Conservation (phyloP, 2,113 vertebrate species). For the Dasyurus viverrinus region DNA sequence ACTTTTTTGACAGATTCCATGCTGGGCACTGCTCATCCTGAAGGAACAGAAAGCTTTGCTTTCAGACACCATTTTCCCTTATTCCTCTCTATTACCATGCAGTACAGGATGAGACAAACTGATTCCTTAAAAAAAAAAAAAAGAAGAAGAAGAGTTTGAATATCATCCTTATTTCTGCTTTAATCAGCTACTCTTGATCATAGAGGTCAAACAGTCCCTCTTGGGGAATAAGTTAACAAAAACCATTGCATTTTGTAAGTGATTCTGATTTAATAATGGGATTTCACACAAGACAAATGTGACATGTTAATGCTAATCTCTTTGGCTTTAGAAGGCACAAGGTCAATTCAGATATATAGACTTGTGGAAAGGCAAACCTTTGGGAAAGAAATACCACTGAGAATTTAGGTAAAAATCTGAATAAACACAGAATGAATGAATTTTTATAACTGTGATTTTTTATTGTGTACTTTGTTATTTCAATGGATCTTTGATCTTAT, state of each 20-base stretch:
- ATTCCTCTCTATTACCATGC: neutral
- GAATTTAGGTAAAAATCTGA: constrained; percentile 17
- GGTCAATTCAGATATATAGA: constrained; percentile 15
- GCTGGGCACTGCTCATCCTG: neutral
- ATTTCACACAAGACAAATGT: neutral
- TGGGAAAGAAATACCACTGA: neutral
- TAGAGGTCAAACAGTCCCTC: neutral
- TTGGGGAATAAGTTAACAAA: neutral
- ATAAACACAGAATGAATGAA: neutral
- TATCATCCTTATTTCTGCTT: neutral
- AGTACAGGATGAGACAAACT: neutral
- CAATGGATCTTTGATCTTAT: neutral
- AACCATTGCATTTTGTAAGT: neutral
- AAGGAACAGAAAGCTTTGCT: neutral
- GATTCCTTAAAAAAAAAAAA: neutral
- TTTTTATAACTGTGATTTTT: neutral
- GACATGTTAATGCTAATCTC: neutral
- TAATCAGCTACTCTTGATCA: neutral
- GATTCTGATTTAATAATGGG: neutral
- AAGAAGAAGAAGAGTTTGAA: neutral
- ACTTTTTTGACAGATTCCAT: neutral
- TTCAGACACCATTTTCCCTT: neutral
- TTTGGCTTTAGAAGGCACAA: constrained; percentile 13
- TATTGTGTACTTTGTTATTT: constrained; percentile 17
- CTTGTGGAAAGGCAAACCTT: constrained; percentile 18